Percentiles rank a stretch among this genome's conserved stretches.
phyloP scores from a whole-genome alignment of 2,797 vertebrate species.

The Poeciliopsis presidionis region DNA sequence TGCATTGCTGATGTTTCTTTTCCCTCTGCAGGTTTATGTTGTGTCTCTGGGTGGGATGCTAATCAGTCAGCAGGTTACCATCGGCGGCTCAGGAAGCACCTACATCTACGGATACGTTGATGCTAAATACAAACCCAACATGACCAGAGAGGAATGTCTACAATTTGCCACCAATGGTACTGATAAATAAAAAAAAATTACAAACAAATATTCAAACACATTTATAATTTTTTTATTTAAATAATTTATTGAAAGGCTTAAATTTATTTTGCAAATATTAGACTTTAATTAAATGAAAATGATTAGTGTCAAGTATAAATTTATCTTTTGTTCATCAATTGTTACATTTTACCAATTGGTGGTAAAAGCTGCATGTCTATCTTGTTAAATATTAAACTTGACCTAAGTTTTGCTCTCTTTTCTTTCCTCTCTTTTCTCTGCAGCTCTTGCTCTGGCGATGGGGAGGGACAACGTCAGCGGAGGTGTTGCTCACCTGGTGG shows the following conservation, averaged over 20 bases:
- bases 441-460: slow-evolving; percentile 88
- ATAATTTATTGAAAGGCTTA: not conserved
- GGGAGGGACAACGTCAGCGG: slow-evolving; percentile 88
- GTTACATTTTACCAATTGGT: not conserved
- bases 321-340: not conserved
- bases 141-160: slow-evolving; percentile 84
- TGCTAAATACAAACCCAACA: slow-evolving; percentile 83
- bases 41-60: slow-evolving; percentile 87
- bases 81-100: slow-evolving; percentile 87
- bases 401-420: not conserved
- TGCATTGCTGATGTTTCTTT: not conserved
- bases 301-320: not conserved
- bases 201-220: not conserved
- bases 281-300: not conserved
- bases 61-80: slow-evolving; percentile 80
- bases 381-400: not conserved
- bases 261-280: not conserved
- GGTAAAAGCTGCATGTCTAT: too few species aligned
- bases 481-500: slow-evolving; percentile 84
- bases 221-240: not conserved
- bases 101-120: slow-evolving; percentile 89
- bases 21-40: slow-evolving; percentile 68
- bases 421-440: not conserved
- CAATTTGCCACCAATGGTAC: slow-evolving; percentile 85
- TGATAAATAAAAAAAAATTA: too few species aligned